Evolutionary conservation across 2,113 vertebrate species (phyloP).

Genomic region (Pampusana beccarii): DNA sequence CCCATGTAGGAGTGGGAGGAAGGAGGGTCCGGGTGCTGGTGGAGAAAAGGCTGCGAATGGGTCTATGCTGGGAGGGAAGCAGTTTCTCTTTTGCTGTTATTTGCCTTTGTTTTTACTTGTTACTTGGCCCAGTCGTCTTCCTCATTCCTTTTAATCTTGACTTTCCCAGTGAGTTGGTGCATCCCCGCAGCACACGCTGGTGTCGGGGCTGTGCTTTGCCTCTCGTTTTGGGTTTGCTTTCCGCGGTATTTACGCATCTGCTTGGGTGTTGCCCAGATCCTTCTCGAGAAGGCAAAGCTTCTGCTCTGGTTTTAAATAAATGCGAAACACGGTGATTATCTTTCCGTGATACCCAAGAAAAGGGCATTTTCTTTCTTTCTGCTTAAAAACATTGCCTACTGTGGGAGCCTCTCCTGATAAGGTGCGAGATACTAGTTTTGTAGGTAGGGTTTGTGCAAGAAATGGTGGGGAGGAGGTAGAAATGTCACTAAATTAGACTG

Average conservation of each 20-base stretch:
- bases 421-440: not conserved
- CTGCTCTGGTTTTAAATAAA: slow-evolving; percentile 6
- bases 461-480: not conserved
- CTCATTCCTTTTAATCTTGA: not conserved
- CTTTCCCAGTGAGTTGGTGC: no score
- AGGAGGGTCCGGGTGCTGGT: not conserved
- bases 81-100: not conserved
- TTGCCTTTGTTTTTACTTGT: not conserved
- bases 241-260: not conserved
- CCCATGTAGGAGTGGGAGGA: rapidly evolving
- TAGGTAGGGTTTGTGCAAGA: not conserved
- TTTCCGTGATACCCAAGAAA: not conserved
- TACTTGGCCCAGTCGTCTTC: not conserved
- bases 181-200: no score
- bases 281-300: not conserved
- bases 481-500: not conserved
- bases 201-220: not conserved
- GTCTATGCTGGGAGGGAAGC: not conserved
- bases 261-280: not conserved
- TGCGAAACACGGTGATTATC: not conserved
- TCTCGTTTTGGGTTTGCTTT: not conserved
- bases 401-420: not conserved
- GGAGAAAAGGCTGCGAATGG: not conserved
- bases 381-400: not conserved
- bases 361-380: not conserved